Percentiles rank a stretch among this genome's conserved stretches.
These are phyloP conservation scores for Neodontobutis hainanensis DNA, from an alignment of 2,113 vertebrate species.

Conservation along the genomic window DNA sequence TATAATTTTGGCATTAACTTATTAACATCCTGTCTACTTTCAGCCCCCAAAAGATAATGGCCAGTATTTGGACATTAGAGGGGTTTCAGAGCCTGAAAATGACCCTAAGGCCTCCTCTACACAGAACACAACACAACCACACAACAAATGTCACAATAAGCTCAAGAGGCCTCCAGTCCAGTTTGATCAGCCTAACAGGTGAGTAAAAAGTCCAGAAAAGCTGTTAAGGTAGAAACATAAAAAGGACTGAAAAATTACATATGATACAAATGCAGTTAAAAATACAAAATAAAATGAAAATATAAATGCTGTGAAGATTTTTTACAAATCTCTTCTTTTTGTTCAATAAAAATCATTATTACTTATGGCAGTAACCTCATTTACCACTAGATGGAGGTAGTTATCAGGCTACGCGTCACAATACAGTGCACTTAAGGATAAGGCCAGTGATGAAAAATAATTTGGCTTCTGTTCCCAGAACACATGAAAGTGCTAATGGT, in stretches of 20 bases:
- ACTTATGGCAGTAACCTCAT: conserved; percentile 5
- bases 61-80: conserved; percentile 85
- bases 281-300: no score
- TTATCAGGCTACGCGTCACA: neutral
- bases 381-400: conserved; percentile 55
- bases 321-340: no score
- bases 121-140: conserved; percentile 76
- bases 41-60: conserved; percentile 83
- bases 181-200: conserved; percentile 97
- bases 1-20: neutral
- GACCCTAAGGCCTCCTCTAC: conserved; percentile 44
- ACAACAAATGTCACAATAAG: conserved; percentile 75
- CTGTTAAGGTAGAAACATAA: no score
- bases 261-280: no score
- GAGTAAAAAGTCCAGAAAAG: conserved; percentile 39
- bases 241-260: neutral
- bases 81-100: conserved; percentile 72
- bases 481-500: neutral
- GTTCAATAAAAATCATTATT: no score
- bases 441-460: conserved; percentile 2
- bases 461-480: neutral
- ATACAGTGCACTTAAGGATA: no score
- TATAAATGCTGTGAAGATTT: no score
- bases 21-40: conserved; percentile 44
- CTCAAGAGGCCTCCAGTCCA: conserved; percentile 81